Conservation (phyloP, 2,888 invertebrate species). For the Drosophila koepferae region DNA sequence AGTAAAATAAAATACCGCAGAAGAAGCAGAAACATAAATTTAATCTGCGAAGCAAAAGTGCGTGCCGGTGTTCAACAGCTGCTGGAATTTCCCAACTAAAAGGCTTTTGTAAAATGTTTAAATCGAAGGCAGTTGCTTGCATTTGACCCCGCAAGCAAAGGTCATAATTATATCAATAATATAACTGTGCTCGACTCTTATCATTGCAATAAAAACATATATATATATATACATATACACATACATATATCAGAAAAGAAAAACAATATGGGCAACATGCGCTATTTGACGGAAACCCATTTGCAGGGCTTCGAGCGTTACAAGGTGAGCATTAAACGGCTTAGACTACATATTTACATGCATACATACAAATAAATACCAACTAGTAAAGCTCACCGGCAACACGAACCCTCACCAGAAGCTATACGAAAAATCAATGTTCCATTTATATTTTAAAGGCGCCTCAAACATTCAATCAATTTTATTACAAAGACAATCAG, state of each 20-base stretch:
- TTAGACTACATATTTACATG: background rate
- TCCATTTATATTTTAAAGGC: slow-evolving; percentile 26
- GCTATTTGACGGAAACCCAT: slow-evolving; percentile 84
- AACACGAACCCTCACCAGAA: slow-evolving; percentile 3
- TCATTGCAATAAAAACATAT: slow-evolving; percentile 37
- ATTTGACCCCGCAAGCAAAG: slow-evolving; percentile 40
- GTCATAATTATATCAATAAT: slow-evolving; percentile 33
- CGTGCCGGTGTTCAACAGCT: slow-evolving; percentile 34
- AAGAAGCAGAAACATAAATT: slow-evolving; percentile 1
- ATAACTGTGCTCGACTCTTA: slow-evolving; percentile 48
- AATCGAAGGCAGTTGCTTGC: slow-evolving; percentile 16
- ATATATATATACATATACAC: slow-evolving; percentile 1
- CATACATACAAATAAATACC: background rate
- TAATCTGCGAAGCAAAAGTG: slow-evolving; percentile 16
- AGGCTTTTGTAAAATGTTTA: slow-evolving; percentile 28
- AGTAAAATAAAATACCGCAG: background rate
- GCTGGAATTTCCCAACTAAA: slow-evolving; percentile 2
- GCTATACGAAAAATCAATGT: slow-evolving; percentile 55
- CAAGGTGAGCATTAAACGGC: slow-evolving; percentile 81
- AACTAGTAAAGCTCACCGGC: background rate
- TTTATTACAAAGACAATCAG: slow-evolving; percentile 18
- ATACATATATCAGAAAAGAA: background rate
- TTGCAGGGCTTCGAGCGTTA: slow-evolving; percentile 85
- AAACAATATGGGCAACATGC: slow-evolving; percentile 82
- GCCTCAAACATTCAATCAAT: slow-evolving; percentile 27